Conservation (phyloP, 2,113 vertebrate genomes). For the Callionymus lyra region DNA sequence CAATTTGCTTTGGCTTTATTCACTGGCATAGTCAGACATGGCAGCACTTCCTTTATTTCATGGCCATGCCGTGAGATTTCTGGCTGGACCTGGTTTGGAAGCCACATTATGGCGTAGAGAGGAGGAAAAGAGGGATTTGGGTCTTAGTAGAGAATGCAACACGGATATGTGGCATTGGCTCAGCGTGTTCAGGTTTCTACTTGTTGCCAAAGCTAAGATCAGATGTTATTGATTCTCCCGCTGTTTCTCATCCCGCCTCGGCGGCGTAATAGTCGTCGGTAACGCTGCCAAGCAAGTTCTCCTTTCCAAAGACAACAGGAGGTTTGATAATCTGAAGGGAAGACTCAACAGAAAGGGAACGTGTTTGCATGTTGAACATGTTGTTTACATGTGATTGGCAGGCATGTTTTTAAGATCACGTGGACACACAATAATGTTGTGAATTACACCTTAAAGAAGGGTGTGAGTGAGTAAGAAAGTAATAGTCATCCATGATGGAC, state of each 20-base stretch:
- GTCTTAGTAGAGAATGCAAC: conserved; percentile 54
- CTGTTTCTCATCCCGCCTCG: conserved; percentile 59
- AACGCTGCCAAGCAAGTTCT: conserved; percentile 57
- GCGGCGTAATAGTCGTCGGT: conserved; percentile 36
- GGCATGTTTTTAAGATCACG: too few relatives aligned
- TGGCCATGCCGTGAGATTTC: conserved; percentile 53
- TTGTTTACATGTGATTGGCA: too few relatives aligned
- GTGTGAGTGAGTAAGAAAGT: too few relatives aligned
- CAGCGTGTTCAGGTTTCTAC: conserved; percentile 53
- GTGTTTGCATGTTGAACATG: conserved; percentile 1
- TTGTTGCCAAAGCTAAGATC: conserved; percentile 53
- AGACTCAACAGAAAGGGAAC: too few relatives aligned
- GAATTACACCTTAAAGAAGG: too few relatives aligned
- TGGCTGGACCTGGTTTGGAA: conserved; percentile 64
- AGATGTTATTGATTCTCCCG: conserved; percentile 46
- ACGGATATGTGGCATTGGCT: conserved; percentile 49
- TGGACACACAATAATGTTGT: too few relatives aligned
- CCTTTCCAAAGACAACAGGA: conserved; percentile 38
- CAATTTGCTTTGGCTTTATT: conserved; percentile 67
- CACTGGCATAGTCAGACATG: conserved; percentile 61
- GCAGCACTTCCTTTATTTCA: conserved; percentile 58
- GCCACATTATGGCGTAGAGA: conserved; percentile 47
- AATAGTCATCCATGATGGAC: too few relatives aligned
- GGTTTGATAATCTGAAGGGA: conserved; percentile 42
- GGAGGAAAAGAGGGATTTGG: conserved; percentile 52